Conservation (phyloP, 2,797 vertebrate genomes). For the Aselliscus stoliczkanus region DNA sequence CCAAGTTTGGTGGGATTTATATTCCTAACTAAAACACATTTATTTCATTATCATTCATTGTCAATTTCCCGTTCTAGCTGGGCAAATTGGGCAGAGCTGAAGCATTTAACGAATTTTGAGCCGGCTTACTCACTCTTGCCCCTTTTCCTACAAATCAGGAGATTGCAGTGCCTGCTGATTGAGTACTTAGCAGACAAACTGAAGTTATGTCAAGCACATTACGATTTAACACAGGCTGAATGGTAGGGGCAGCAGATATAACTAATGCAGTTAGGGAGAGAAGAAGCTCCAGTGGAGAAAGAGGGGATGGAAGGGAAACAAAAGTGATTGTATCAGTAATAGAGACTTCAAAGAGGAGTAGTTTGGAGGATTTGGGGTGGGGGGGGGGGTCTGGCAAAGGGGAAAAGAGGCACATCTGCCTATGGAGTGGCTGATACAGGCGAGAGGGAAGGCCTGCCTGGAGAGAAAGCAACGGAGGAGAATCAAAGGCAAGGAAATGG, state of each 20-base stretch:
- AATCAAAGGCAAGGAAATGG: slow-evolving; percentile 12
- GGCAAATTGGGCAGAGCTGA: slow-evolving; percentile 42
- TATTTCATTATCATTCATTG: slow-evolving; percentile 41
- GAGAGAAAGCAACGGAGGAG: slow-evolving; percentile 6
- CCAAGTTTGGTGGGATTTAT: slow-evolving; percentile 13
- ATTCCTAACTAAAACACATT: slow-evolving; percentile 26
- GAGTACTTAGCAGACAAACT: slow-evolving; percentile 58
- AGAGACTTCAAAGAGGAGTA: slow-evolving; percentile 61
- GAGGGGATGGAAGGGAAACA: slow-evolving; percentile 37
- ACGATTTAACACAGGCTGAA: slow-evolving; percentile 45
- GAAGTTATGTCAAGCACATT: slow-evolving; percentile 55
- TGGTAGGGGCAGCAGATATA: slow-evolving; percentile 56
- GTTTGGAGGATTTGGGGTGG: slow-evolving; percentile 20
- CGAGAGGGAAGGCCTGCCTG: not conserved
- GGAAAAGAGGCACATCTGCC: slow-evolving; percentile 49
- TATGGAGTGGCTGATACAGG: not conserved
- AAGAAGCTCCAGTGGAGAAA: slow-evolving; percentile 18
- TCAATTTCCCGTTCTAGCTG: slow-evolving; percentile 43
- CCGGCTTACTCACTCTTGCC: slow-evolving; percentile 9
- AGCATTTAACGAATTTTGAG: slow-evolving; percentile 34
- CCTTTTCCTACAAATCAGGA: slow-evolving; percentile 53
- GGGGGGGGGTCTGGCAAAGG: slow-evolving; percentile 17
- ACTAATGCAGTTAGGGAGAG: slow-evolving; percentile 51
- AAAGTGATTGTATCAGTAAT: slow-evolving; percentile 57
- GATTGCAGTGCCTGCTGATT: slow-evolving; percentile 28